Evolutionary conservation across 2,888 invertebrate species (phyloP).

Genomic region (Monopis laevigella): DNA sequence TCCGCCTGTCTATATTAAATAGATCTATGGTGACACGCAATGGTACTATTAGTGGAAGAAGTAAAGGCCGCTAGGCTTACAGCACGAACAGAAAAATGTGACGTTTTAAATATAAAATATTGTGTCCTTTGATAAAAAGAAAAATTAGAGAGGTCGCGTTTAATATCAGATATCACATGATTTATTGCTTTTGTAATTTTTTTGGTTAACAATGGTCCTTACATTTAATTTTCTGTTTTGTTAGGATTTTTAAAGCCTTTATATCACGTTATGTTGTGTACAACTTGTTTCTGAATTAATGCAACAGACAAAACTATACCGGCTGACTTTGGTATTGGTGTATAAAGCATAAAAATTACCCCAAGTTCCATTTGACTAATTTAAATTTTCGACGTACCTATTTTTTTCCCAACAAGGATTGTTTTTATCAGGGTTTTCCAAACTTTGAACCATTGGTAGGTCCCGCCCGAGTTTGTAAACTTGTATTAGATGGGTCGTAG

Average conservation of each 20-base stretch:
- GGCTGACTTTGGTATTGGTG: too few relatives aligned
- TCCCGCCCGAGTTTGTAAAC: too few relatives aligned
- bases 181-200: conserved; percentile 10
- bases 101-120: conserved; percentile 2
- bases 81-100: conserved; percentile 9
- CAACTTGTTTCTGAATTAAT: not conserved
- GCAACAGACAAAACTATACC: too few relatives aligned
- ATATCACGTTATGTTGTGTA: not conserved
- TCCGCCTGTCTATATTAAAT: too few relatives aligned
- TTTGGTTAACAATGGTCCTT: conserved; percentile 1
- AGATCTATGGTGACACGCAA: conserved; percentile 11
- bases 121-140: conserved; percentile 13
- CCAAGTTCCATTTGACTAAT: too few relatives aligned
- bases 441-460: too few relatives aligned
- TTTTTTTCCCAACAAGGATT: too few relatives aligned
- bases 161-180: conserved; percentile 13
- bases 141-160: conserved; percentile 10
- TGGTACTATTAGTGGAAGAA: conserved; percentile 8
- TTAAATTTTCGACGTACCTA: too few relatives aligned
- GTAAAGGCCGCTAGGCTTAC: conserved; percentile 1
- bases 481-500: too few relatives aligned
- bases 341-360: too few relatives aligned
- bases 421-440: too few relatives aligned
- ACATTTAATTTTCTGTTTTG: not conserved
- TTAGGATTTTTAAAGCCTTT: not conserved